These are phyloP conservation scores for Peromyscus melanophrys DNA, from an alignment of 2,797 vertebrate species.

Conservation along the genomic window DNA sequence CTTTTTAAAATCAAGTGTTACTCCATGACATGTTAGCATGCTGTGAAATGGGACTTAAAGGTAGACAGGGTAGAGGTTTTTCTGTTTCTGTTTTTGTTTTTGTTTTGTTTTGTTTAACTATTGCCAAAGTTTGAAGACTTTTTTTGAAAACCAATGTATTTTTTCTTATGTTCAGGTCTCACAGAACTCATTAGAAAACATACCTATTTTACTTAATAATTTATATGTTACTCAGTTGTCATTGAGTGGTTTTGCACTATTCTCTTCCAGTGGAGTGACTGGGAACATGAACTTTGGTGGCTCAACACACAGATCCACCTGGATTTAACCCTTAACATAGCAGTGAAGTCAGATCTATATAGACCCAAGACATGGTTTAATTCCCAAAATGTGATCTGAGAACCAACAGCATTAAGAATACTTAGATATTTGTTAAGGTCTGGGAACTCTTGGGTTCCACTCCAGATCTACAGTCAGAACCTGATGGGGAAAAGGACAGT, in stretches of 20 bases:
- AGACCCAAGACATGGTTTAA: background rate
- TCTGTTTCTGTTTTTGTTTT: background rate
- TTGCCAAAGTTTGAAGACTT: background rate
- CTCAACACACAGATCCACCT: background rate
- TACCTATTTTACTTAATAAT: background rate
- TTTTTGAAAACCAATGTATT: background rate
- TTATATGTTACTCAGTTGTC: background rate
- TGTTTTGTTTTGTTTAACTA: background rate
- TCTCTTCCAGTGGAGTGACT: background rate
- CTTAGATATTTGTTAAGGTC: background rate
- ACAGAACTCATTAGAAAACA: background rate
- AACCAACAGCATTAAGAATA: background rate
- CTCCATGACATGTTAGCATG: background rate
- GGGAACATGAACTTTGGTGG: background rate
- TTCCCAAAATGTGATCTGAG: background rate
- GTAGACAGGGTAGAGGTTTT: background rate
- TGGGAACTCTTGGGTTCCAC: background rate
- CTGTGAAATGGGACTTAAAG: conserved; percentile 43
- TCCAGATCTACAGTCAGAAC: conserved; percentile 48
- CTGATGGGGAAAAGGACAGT: background rate
- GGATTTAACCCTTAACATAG: background rate
- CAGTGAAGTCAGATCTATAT: background rate
- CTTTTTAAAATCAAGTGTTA: background rate
- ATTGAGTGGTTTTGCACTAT: background rate
- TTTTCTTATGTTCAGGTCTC: background rate